Percentiles rank a stretch among this genome's conserved stretches.
Evolutionary conservation across 1,140 invertebrate genomes (phyloP).

Genomic region (Phymorhynchus buccinoides): DNA sequence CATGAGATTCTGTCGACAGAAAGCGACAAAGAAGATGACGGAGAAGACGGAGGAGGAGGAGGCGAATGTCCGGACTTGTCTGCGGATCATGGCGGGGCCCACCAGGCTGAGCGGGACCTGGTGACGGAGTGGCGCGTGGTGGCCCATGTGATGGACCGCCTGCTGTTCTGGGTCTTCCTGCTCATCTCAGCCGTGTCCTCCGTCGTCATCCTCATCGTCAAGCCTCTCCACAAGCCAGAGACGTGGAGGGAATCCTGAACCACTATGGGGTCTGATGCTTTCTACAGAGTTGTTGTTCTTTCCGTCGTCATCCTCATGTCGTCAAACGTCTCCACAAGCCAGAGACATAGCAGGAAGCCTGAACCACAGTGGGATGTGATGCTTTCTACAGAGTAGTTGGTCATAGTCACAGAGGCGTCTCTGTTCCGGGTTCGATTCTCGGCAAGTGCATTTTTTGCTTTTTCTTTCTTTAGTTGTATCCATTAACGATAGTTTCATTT

Average conservation of each 20-base stretch:
- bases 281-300: not conserved
- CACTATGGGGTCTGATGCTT: not conserved
- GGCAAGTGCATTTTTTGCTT: too few species aligned
- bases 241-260: slow-evolving; percentile 11
- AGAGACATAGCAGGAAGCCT: not conserved
- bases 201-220: slow-evolving; percentile 96
- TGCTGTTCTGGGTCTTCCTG: slow-evolving; percentile 98
- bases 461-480: too few species aligned
- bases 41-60: not conserved
- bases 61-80: slow-evolving; percentile 33
- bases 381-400: not conserved
- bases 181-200: slow-evolving; percentile 94
- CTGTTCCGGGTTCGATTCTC: too few species aligned
- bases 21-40: not conserved
- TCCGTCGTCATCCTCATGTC: too few species aligned
- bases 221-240: slow-evolving; percentile 79
- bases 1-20: not conserved
- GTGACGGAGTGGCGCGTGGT: slow-evolving; percentile 97
- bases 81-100: slow-evolving; percentile 56
- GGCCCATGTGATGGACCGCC: slow-evolving; percentile 98
- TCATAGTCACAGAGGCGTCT: not conserved
- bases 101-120: slow-evolving; percentile 58
- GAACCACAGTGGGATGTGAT: not conserved
- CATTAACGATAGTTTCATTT: too few species aligned
- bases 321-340: not conserved